phyloP scores from a whole-genome alignment of 2,113 vertebrate species.

The Oriolus oriolus region DNA sequence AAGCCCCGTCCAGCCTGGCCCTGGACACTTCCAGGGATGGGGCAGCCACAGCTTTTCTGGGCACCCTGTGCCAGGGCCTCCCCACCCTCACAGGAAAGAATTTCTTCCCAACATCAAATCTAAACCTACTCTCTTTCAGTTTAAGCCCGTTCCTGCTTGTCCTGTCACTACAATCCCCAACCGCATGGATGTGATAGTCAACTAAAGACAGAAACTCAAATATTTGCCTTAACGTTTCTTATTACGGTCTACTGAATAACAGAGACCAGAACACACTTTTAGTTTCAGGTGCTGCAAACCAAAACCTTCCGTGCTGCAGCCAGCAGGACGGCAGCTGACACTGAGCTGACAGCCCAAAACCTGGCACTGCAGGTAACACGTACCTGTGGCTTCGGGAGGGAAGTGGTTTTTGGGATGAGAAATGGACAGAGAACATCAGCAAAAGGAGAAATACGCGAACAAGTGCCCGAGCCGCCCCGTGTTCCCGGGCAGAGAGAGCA shows the following conservation, averaged over 20 bases:
- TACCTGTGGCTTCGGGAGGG: fast-evolving
- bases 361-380: fast-evolving
- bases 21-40: background rate
- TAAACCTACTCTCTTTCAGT: too few species aligned
- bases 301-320: background rate
- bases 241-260: fast-evolving
- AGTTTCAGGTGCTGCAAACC: background rate
- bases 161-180: background rate
- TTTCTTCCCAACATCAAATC: background rate
- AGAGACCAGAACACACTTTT: background rate
- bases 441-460: fast-evolving
- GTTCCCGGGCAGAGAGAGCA: background rate
- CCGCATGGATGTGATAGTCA: fast-evolving
- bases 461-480: fast-evolving
- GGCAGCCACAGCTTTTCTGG: background rate
- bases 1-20: fast-evolving
- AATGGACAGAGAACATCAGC: fast-evolving
- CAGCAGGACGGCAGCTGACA: background rate
- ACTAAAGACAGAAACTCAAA: background rate
- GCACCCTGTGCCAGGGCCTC: background rate
- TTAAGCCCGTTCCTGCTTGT: background rate
- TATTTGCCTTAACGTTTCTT: background rate
- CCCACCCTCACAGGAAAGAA: fast-evolving
- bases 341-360: fast-evolving
- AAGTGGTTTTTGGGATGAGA: fast-evolving